Conservation (phyloP, 64 coral and sea anemone genomes). For the Dendrophyllia cribrosa region DNA sequence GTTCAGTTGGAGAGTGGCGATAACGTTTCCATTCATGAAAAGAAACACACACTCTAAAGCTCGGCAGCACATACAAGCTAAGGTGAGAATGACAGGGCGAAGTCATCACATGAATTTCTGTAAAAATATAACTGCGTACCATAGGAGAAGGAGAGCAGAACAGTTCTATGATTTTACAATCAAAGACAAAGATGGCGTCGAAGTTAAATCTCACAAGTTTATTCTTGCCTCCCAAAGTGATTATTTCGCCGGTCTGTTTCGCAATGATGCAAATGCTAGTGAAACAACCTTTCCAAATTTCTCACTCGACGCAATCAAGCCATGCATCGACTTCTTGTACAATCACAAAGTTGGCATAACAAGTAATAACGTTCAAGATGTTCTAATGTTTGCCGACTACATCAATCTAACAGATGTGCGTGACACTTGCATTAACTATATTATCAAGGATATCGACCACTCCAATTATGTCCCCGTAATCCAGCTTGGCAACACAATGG, state of each 20-base stretch:
- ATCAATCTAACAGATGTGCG: not conserved
- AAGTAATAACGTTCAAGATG: not conserved
- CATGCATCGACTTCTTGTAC: constrained; percentile 22
- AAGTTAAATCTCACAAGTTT: constrained; percentile 15
- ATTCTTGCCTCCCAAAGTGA: constrained; percentile 40
- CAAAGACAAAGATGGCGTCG: constrained; percentile 26
- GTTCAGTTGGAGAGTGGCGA: no score
- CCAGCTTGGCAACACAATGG: not conserved
- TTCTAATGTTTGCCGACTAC: constrained; percentile 30
- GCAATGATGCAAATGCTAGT: not conserved
- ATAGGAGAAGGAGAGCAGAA: not conserved
- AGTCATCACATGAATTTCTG: not conserved
- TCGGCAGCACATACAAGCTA: no score
- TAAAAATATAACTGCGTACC: constrained; percentile 12
- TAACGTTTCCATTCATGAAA: no score
- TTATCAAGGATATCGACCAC: not conserved
- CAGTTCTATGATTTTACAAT: constrained; percentile 54
- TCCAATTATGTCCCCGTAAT: not conserved
- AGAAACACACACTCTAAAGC: no score
- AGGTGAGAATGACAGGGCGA: not conserved
- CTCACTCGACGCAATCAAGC: constrained; percentile 19
- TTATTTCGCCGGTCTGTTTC: constrained; percentile 27
- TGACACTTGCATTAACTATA: constrained; percentile 23
- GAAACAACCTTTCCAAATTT: constrained; percentile 15
- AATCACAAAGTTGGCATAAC: not conserved